Base-by-base conservation (phyloP, 53 echinoderm and acorn worm genomes). In the Henricia sp. region DNA sequence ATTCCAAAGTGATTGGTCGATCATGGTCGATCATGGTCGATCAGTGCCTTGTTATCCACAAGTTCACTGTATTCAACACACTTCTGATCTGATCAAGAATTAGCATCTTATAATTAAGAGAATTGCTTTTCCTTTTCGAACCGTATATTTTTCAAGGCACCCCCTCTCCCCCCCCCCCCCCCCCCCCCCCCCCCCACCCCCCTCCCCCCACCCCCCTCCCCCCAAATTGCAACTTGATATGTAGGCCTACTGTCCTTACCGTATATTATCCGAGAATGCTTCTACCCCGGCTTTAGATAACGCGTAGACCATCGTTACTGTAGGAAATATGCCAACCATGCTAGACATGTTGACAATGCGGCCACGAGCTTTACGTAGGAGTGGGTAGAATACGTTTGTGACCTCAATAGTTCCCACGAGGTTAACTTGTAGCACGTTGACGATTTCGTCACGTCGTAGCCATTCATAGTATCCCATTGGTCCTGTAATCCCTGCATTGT, bases 301-400 rank as follows among this genome's bases (percentile, higher is more conserved):
- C 2, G 72, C 21, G 33, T 72, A 72, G 23, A 33, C 33, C 4
- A 50, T 50, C 19, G 27, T 30, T 9, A 52, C 48, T 6, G 51
- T 57, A 2, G 90, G 72, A 58, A 84, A 73, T 21, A 84, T 42
- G 6, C 83, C 93, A 56, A 82, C 91, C 20, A 65, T 77, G 68
- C 93, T 93, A 23, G 90, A 84, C 23, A 90, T 67, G 52, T 93
- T 93, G 67, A 93, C 93, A 26, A 93, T 86, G 27, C 93, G 87
- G 2, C 93, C 93, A 24, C 70, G 57, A 13, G 85, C 90, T 65
- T 88, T 87, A 77, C 87, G 75, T 12, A 93, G 50, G 39, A 93
- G 66, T 12, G 93, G 93, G 24, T 90, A 73, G 82, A 90, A 91
- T 13, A 84, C 84, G 3, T 90, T 56, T 13, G 68, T 86, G 68